phyloP scores from a whole-genome alignment of 2,113 vertebrate species.

The Montifringilla adamsi region DNA sequence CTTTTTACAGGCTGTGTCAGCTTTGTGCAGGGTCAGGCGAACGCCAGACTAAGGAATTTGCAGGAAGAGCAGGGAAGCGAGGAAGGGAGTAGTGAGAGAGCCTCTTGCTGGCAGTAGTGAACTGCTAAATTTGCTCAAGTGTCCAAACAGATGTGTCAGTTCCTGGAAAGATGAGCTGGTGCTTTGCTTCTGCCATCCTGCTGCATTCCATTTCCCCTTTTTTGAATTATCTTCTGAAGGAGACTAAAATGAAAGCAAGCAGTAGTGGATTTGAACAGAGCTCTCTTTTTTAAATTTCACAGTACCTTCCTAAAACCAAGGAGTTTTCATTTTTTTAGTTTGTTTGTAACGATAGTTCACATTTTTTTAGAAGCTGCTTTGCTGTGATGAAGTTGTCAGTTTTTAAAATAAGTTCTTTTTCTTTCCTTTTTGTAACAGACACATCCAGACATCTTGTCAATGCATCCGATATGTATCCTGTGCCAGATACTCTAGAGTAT shows the following conservation, averaged over 20 bases:
- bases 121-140: not conserved
- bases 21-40: not conserved
- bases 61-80: not conserved
- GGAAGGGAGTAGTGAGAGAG: not conserved
- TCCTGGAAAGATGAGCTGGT: not conserved
- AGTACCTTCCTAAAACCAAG: not conserved
- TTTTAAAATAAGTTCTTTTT: not conserved
- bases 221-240: not conserved
- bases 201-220: not conserved
- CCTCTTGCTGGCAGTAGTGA: not conserved
- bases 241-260: not conserved
- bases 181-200: not conserved
- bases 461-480: slow-evolving; percentile 70
- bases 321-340: not conserved
- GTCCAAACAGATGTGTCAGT: not conserved
- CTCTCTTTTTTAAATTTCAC: not conserved
- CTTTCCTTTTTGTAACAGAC: slow-evolving; percentile 61
- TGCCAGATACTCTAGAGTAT: slow-evolving; percentile 82
- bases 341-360: not conserved
- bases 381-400: not conserved
- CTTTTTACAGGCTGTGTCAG: not conserved
- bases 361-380: not conserved
- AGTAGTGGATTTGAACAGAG: not conserved
- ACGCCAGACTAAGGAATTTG: not conserved
- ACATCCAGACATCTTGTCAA: slow-evolving; percentile 49